Evolutionary conservation across 1,140 invertebrate genomes (phyloP).

Genomic region (Dreissena rostriformis): DNA sequence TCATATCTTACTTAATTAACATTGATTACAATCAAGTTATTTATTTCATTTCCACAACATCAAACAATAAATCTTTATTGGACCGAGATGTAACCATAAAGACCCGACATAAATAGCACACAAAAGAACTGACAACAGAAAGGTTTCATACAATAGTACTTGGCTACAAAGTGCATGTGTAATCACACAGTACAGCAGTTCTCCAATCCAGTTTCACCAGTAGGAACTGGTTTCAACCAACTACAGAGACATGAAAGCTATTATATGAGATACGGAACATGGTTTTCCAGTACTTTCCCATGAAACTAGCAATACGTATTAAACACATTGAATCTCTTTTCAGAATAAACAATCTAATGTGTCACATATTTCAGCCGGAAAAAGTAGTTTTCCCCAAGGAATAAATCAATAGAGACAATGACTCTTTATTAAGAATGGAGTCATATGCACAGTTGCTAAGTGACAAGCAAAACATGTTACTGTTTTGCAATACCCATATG

Average conservation of each 20-base stretch:
- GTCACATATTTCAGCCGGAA: background rate
- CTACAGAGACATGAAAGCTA: background rate
- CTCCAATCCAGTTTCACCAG: background rate
- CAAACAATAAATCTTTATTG: background rate
- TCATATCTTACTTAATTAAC: too few species aligned
- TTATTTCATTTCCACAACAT: too few species aligned
- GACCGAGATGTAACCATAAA: background rate
- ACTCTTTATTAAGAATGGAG: too few species aligned
- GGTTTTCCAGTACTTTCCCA: background rate
- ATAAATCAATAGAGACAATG: background rate
- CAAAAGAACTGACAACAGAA: background rate
- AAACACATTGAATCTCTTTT: background rate
- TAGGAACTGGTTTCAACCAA: background rate
- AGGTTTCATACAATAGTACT: background rate
- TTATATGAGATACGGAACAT: background rate
- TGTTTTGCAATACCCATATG: too few species aligned
- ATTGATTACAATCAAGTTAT: too few species aligned
- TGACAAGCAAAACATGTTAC: too few species aligned
- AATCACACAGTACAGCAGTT: background rate
- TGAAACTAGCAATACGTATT: background rate
- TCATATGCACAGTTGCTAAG: too few species aligned
- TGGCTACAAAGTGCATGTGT: background rate
- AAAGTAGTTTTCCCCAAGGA: background rate
- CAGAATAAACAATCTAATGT: background rate
- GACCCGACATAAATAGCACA: background rate